A percentile compares a stretch with the other conserved stretches of the same genome.
Conservation (phyloP, 2,797 vertebrate genomes). For the Esox lucius region DNA sequence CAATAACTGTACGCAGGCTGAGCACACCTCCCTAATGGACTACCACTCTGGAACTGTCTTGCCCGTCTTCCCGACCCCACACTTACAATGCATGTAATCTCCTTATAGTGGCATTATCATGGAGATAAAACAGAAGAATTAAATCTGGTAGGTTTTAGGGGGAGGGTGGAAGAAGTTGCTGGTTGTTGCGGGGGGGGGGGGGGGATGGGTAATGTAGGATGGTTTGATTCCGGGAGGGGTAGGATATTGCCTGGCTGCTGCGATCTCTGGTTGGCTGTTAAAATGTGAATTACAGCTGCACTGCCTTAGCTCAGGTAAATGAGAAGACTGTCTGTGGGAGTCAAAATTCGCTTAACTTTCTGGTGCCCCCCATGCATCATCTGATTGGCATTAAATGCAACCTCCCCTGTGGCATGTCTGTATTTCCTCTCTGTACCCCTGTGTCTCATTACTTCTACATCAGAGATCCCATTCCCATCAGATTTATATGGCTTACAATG, state of each 20-base stretch:
- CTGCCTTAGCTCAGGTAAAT: background rate
- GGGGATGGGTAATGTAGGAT: background rate
- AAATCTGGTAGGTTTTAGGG: background rate
- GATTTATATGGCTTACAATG: background rate
- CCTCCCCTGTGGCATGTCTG: background rate
- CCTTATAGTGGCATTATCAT: background rate
- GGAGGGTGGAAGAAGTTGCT: background rate
- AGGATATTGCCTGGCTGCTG: background rate
- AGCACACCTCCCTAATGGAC: background rate
- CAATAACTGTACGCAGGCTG: background rate
- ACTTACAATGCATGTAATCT: background rate
- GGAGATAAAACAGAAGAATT: background rate
- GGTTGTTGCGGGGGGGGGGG: background rate
- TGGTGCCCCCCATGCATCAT: background rate
- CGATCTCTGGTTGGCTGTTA: background rate
- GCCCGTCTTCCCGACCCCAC: background rate
- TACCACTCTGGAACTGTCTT: background rate
- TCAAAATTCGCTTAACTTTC: background rate
- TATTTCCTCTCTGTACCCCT: background rate
- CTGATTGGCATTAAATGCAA: background rate
- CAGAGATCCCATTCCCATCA: background rate
- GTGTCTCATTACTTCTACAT: background rate
- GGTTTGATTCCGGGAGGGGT: background rate
- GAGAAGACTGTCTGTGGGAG: background rate
- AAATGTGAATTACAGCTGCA: background rate